These are phyloP conservation scores for Argyrosomus japonicus DNA, from an alignment of 2,113 vertebrate genomes.

Conservation along the genomic window DNA sequence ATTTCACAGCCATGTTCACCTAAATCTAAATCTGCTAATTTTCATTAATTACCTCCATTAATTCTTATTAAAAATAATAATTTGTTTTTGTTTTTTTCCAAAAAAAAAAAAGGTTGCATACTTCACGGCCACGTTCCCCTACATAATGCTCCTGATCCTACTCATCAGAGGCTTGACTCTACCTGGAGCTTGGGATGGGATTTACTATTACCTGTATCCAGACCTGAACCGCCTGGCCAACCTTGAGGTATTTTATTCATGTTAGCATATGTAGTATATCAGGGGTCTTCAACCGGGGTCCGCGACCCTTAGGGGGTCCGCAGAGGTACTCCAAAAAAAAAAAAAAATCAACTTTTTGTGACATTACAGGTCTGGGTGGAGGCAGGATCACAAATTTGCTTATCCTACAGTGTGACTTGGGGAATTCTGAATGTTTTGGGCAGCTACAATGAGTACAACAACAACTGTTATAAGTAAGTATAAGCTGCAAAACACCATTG, in stretches of 20 bases:
- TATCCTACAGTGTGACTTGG: slow-evolving; percentile 70
- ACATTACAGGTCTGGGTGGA: slow-evolving; percentile 79
- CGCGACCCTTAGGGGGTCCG: too few species aligned
- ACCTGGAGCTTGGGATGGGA: slow-evolving; percentile 76
- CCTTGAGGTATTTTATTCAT: slow-evolving; percentile 53
- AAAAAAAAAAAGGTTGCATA: slow-evolving; percentile 71
- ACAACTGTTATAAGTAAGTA: slow-evolving; percentile 81
- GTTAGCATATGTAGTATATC: too few species aligned
- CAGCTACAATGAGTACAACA: slow-evolving; percentile 76
- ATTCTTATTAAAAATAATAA: too few species aligned
- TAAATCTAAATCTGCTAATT: background rate
- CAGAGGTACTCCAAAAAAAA: too few species aligned
- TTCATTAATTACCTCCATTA: background rate
- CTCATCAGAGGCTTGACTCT: slow-evolving; percentile 78
- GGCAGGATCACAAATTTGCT: slow-evolving; percentile 75
- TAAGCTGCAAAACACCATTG: background rate
- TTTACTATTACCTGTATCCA: slow-evolving; percentile 78
- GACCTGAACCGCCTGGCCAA: slow-evolving; percentile 60
- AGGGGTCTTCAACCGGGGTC: too few species aligned
- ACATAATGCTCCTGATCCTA: slow-evolving; percentile 74
- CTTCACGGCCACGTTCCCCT: slow-evolving; percentile 79
- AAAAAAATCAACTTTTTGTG: too few species aligned
- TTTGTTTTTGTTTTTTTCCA: too few species aligned
- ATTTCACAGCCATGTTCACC: too few species aligned
- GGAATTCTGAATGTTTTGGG: slow-evolving; percentile 65